phyloP scores from a whole-genome alignment of 2,113 vertebrate genomes.

The Thalassarche chlororhynchos region DNA sequence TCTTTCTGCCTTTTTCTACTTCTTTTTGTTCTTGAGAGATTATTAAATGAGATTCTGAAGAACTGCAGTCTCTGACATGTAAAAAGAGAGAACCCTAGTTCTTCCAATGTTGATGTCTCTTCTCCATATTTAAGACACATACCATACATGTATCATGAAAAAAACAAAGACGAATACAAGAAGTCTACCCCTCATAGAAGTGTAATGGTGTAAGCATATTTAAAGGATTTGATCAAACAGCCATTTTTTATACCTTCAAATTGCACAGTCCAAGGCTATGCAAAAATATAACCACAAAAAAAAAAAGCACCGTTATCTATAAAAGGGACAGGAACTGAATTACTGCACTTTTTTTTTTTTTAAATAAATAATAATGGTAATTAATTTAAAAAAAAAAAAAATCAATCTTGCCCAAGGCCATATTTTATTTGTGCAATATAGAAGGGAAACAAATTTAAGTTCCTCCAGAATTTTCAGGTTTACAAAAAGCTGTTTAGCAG shows the following conservation, averaged over 20 bases:
- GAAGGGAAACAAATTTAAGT: neutral
- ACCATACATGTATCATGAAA: rapidly evolving
- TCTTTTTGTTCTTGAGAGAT: slow-evolving; percentile 2
- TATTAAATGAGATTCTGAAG: neutral
- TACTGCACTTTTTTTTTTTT: neutral
- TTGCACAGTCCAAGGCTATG: neutral
- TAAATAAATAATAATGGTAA: neutral
- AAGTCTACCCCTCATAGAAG: neutral
- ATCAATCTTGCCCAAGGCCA: neutral
- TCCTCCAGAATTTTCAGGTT: neutral
- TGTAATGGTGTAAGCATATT: neutral
- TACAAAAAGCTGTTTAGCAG: neutral
- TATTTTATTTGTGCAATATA: neutral
- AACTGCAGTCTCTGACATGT: neutral
- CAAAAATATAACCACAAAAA: neutral
- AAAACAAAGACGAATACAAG: neutral
- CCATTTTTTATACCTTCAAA: neutral
- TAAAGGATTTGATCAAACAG: neutral
- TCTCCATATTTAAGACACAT: neutral
- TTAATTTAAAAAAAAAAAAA: neutral
- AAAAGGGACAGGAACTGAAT: neutral
- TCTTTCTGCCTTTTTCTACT: neutral
- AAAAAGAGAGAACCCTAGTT: neutral
- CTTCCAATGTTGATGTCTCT: neutral
- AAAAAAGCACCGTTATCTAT: neutral